Evolutionary conservation across 2,797 vertebrate species (phyloP), one percentile per base, ranked within the genome.

Genomic region (Tadarida brasiliensis): DNA sequence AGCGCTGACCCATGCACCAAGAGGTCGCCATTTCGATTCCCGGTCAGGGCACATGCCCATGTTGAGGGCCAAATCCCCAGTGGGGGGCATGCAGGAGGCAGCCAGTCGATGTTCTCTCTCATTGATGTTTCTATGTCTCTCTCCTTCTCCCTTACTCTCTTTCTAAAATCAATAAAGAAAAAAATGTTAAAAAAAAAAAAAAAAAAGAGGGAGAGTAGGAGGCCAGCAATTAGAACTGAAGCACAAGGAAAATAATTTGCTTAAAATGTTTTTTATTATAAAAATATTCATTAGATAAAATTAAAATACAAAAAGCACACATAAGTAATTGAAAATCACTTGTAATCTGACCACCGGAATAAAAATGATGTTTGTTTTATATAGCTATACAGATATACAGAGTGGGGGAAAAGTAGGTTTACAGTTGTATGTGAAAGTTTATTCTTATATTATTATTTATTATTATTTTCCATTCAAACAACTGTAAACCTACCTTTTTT

Each of bases 181-280:
- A 44, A 44, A 44, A 44, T 44, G 39, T 44, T 44, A 44, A 44
- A 44, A 44, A 44, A 44, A 44, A 44, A 6, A 39, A 6, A 39
- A 54, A 91, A 88, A 91, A 73, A 70, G 5, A 56, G 61, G 59
- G 16, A 70, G 39, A 83, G 19, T 63, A 74, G 57, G 67, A 88
- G 59, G 35, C 24, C 35, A 71, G 44, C 4, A 9, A 68, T 88
- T 91, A 74, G 30, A 89, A 44, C 74, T 68, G n/a, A 85, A 76
- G 16, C 44, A 65, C 16, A 96, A 80, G 33, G 51, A 90, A 90
- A 87, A 51, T 5, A 85, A 76, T 30, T 93, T 61, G 20, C 68
- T 87, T 71, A 49, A 57, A 67, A 57, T n/a, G 1, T n/a, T 61
- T 74, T 74, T 77, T 84, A 81, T 70, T 77, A 77, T 61, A n/a